These are phyloP conservation scores for Zeuzera pyrina DNA, from an alignment of 2,888 invertebrate genomes.

Conservation along the genomic window DNA sequence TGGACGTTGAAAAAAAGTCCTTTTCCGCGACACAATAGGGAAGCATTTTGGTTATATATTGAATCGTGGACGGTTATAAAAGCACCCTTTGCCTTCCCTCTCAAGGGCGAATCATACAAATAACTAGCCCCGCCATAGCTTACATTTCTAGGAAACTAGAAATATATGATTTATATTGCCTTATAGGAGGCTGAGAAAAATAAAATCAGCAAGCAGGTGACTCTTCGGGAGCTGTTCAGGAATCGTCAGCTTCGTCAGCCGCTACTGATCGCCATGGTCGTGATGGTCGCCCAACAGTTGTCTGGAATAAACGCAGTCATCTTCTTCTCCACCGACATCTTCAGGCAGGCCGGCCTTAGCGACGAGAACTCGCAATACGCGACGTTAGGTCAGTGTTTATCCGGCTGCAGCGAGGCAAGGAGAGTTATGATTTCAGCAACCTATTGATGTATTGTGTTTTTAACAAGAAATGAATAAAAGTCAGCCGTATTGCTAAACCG, in stretches of 20 bases:
- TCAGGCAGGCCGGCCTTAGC: conserved; percentile 77
- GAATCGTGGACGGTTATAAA: neutral
- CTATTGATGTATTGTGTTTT: too few species aligned
- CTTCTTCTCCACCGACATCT: conserved; percentile 88
- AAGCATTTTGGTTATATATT: too few species aligned
- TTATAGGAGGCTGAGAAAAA: conserved; percentile 68
- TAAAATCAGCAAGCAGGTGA: conserved; percentile 72
- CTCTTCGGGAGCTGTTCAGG: conserved; percentile 79
- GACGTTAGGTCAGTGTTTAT: conserved; percentile 70
- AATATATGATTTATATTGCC: too few species aligned
- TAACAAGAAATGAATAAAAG: too few species aligned
- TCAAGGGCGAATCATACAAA: neutral
- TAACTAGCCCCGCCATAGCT: too few species aligned
- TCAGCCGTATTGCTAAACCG: too few species aligned
- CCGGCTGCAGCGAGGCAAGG: too few species aligned
- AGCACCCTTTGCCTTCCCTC: neutral
- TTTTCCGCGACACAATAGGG: too few species aligned
- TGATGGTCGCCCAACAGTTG: conserved; percentile 92
- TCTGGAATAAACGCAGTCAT: conserved; percentile 93
- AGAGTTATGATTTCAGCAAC: too few species aligned
- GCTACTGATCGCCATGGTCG: conserved; percentile 82
- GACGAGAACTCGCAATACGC: conserved; percentile 79
- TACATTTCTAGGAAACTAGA: too few species aligned
- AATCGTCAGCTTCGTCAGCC: conserved; percentile 83
- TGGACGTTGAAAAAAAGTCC: too few species aligned